phyloP scores from a whole-genome alignment of 2,113 vertebrate species.

The Raja brachyura region DNA sequence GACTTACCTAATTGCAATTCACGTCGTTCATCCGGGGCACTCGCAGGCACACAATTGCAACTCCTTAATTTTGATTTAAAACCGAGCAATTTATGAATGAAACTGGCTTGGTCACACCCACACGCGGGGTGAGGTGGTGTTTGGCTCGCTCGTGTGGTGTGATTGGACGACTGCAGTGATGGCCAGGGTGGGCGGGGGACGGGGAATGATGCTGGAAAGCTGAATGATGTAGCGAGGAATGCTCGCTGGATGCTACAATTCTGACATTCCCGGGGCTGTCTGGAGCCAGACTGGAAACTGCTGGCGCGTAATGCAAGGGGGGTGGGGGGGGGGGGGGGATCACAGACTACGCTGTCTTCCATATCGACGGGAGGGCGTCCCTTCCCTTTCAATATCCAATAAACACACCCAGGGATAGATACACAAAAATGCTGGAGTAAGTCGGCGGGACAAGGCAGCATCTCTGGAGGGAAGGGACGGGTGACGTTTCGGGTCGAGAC shows the following conservation, averaged over 20 bases:
- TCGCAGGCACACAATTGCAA: slow-evolving; percentile 44
- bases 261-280: not conserved
- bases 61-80: slow-evolving; percentile 58
- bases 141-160: not conserved
- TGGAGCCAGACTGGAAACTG: no score
- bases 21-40: slow-evolving; percentile 49
- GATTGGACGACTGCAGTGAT: not conserved
- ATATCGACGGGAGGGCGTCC: no score
- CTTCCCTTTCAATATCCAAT: no score
- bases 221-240: not conserved
- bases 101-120: slow-evolving; percentile 59
- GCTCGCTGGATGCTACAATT: not conserved
- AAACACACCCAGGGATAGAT: no score
- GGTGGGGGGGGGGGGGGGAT: no score
- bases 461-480: no score
- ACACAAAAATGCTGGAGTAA: no score
- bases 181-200: not conserved
- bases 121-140: slow-evolving; percentile 42
- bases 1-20: slow-evolving; percentile 57
- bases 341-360: no score
- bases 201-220: not conserved
- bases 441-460: no score
- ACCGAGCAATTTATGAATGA: slow-evolving; percentile 70
- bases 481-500: no score
- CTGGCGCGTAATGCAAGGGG: no score